Percentiles rank a stretch among this genome's conserved stretches.
Conservation (phyloP, 2,888 invertebrate genomes). For the Lasioglossum leucozonium region DNA sequence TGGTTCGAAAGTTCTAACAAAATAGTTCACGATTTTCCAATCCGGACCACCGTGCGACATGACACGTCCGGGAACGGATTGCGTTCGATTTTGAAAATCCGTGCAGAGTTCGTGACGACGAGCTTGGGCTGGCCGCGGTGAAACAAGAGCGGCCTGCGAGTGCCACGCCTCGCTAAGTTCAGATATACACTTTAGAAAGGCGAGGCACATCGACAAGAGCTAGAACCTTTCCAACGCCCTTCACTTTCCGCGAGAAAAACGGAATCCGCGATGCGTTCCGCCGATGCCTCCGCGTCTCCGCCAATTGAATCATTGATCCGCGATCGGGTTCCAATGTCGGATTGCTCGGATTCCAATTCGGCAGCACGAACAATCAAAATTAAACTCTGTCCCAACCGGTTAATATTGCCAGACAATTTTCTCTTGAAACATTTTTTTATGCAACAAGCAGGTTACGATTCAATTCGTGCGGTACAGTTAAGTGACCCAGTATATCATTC, state of each 20-base stretch:
- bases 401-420: no score
- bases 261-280: constrained; percentile 57
- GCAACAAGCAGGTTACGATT: no score
- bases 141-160: constrained; percentile 49
- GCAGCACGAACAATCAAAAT: not conserved
- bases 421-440: not conserved
- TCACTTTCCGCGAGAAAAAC: constrained; percentile 71
- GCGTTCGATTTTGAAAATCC: constrained; percentile 41
- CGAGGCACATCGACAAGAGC: constrained; percentile 67
- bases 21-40: no score
- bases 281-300: constrained; percentile 12
- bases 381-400: not conserved
- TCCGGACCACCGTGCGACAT: not conserved
- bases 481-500: no score
- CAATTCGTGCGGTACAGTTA: no score
- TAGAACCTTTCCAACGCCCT: constrained; percentile 70
- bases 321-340: constrained; percentile 2
- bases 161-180: constrained; percentile 64
- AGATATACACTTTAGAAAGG: constrained; percentile 78
- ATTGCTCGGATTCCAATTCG: not conserved
- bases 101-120: constrained; percentile 28
- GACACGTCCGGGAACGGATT: constrained; percentile 13
- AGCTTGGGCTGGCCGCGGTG: constrained; percentile 27
- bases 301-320: constrained; percentile 14
- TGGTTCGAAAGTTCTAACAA: no score